Evolutionary conservation across 53 echinoderm and acorn worm genomes (phyloP).

Genomic region (Echinometra lucunter): DNA sequence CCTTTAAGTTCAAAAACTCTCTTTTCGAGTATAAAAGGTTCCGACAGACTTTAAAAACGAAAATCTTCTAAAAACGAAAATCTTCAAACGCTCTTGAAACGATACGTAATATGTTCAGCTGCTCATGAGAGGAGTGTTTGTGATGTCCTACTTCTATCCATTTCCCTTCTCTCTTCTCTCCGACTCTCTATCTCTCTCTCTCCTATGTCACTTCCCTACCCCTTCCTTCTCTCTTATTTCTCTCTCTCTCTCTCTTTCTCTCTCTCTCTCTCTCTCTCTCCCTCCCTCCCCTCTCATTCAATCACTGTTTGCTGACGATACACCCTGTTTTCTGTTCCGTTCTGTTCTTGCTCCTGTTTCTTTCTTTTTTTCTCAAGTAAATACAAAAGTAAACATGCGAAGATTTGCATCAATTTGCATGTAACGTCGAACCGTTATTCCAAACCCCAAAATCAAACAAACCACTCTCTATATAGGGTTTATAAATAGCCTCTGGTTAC

Average conservation of each 20-base stretch:
- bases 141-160: too few species aligned
- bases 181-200: background rate
- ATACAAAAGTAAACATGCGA: background rate
- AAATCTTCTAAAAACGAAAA: too few species aligned
- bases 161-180: background rate
- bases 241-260: background rate
- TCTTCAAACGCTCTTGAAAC: too few species aligned
- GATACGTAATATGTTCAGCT: too few species aligned
- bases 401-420: constrained; percentile 70
- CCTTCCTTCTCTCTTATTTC: background rate
- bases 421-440: constrained; percentile 63
- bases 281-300: background rate
- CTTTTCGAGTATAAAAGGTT: too few species aligned
- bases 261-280: background rate
- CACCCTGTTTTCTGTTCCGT: too few species aligned
- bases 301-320: background rate
- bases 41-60: too few species aligned
- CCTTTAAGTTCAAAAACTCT: too few species aligned
- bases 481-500: constrained; percentile 16
- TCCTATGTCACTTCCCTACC: background rate
- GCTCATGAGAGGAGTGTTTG: too few species aligned
- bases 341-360: background rate
- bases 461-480: background rate
- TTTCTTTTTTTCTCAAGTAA: constrained; percentile 1
- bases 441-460: constrained; percentile 11